Conservation (phyloP, 2,113 vertebrate species). For the Hypomesus transpacificus region DNA sequence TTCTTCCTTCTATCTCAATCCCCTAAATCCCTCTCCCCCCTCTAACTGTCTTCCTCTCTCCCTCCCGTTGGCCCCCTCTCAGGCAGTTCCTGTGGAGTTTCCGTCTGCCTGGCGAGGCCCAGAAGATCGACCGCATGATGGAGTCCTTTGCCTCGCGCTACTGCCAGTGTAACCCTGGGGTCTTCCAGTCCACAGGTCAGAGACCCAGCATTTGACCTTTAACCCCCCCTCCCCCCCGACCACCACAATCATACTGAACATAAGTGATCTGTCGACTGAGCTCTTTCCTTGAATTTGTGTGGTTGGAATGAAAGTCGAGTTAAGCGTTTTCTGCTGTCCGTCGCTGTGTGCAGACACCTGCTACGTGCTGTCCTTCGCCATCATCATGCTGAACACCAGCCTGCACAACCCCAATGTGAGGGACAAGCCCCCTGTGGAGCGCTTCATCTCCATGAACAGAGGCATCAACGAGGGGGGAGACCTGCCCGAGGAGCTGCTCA, state of each 20-base stretch:
- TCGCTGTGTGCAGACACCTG: constrained; percentile 81
- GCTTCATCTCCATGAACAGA: constrained; percentile 97
- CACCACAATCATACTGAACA: too few relatives aligned
- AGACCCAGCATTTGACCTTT: neutral
- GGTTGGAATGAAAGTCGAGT: too few relatives aligned
- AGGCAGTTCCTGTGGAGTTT: constrained; percentile 99
- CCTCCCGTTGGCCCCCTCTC: neutral
- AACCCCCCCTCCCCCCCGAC: neutral
- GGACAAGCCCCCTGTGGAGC: constrained; percentile 93
- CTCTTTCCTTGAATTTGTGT: too few relatives aligned
- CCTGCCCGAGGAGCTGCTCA: constrained; percentile 92
- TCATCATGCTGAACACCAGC: constrained; percentile 98
- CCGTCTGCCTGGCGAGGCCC: constrained; percentile 92
- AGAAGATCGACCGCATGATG: constrained; percentile 99
- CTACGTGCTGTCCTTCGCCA: constrained; percentile 93
- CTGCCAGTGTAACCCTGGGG: constrained; percentile 94
- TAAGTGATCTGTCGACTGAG: too few relatives aligned
- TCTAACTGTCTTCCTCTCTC: neutral
- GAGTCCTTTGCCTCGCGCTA: constrained; percentile 95
- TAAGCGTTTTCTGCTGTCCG: neutral
- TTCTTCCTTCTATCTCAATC: neutral
- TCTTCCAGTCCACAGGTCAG: constrained; percentile 98
- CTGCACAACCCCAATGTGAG: constrained; percentile 96
- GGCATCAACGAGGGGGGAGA: constrained; percentile 98
- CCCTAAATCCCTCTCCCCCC: neutral